Base-by-base conservation (phyloP, 2,797 vertebrate species). In the Ptychadena robeensis region DNA sequence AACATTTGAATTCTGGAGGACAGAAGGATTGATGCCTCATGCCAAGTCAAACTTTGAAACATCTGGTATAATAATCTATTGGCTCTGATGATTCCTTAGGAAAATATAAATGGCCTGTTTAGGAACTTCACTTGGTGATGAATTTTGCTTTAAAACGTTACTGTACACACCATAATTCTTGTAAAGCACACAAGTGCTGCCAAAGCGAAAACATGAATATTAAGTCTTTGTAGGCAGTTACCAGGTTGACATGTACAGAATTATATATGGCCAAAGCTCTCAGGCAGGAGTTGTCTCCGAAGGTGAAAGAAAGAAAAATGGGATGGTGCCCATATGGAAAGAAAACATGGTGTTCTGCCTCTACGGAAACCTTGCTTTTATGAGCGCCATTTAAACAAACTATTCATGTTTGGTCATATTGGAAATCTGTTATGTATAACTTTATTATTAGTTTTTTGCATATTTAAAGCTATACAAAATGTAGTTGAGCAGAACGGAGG, bases 21-120 rank as follows among this genome's bases (percentile, higher is more conserved):
- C 22, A 28, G 30, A 57, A 32, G 69, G 44, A 78, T 85, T 69
- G 80, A 82, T 85, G 72, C 88, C 53, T 82, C 64, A 12, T 79
- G 87, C 78, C 71, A 87, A 86, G 14, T 5, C 66, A 86, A 88
- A 87, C 68, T 76, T 53, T 78, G 63, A 86, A 88, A 87, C 87
- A 85, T 85, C 88, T 88, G 85, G 87, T 87, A 72, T 80, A 90
- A 38, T 76, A 81, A 91, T 87, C 83, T 87, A 82, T 78, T 86
- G 81, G 70, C 85, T 83, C 79, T 73, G 14, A 80, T 84, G 85
- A 84, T 85, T 90, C 88, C 87, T 67, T 0, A 40, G 79, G 22
- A 78, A 88, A 84, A 80, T 80, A 85, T 82, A 84, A 88, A 86
- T 86, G 82, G 85, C 80, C 78, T 76, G 81, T 90, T 82, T 86